Evolutionary conservation across 2,888 invertebrate genomes (phyloP), one percentile per base, ranked within the genome.

Genomic region (Thera obeliscata): DNA sequence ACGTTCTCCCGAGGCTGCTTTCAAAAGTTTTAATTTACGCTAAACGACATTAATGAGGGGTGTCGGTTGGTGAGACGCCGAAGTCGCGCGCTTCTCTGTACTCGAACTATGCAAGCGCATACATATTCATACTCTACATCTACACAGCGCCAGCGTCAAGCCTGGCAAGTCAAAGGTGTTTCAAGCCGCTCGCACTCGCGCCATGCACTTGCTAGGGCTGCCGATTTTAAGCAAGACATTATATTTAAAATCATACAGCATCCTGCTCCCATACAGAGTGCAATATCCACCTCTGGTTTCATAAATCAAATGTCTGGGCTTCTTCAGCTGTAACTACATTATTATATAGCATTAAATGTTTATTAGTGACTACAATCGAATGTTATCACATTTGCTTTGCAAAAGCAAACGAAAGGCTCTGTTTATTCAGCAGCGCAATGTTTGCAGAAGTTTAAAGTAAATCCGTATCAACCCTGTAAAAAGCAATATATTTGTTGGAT

Each of bases 21-120:
- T 89, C 86, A 87, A 88, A 88, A 88, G 85, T 85, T 89, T 86
- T 87, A 87, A 87, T 87, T 87, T 86, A 87, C 86, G 83, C 81
- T 86, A 87, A 88, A 84, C 76, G 85, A 87, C 89, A 88, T 86
- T 89, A 90, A 89, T 89, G 87, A 88, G 84, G 43, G 81, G 79
- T 81, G 80, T 78, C 78, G 77, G 82, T 79, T 74, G 74, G 75
- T 80, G 78, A 79, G 85, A 84, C 79, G 82, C 78, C 75, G 73
- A 80, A 79, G 81, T 81, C 80, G 80, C 77, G 79, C 74, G 74
- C 75, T 80, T 75, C 69, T 65, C 68, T 71, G 65, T 70, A 76
- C 66, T 76, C 64, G 62, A 63, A 70, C 79, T 83, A 80, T 85
- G 84, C 78, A 80, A 77, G 76, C 74, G 83, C 83, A 89, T 90